These are phyloP conservation scores for Allobates femoralis DNA, from an alignment of 2,797 vertebrate genomes.

Conservation along the genomic window DNA sequence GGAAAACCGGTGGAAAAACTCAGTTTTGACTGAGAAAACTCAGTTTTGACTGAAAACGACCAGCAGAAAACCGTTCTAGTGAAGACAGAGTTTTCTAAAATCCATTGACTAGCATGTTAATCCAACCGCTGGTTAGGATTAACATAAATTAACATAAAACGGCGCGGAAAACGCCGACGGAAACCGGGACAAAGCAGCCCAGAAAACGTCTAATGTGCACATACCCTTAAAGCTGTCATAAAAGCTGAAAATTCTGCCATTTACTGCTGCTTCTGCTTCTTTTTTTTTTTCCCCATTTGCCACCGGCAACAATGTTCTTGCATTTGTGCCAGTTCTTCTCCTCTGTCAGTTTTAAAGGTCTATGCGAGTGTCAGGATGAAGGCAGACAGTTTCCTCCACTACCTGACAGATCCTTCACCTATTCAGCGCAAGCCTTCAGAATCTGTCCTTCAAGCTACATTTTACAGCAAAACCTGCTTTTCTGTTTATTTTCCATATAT, in stretches of 20 bases:
- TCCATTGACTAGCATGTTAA: too few relatives aligned
- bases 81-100: too few relatives aligned
- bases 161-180: too few relatives aligned
- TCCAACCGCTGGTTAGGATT: too few relatives aligned
- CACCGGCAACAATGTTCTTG: conserved; percentile 34
- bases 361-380: conserved; percentile 11
- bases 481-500: not conserved
- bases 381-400: conserved; percentile 16
- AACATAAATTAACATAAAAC: too few relatives aligned
- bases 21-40: too few relatives aligned
- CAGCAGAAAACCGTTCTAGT: too few relatives aligned
- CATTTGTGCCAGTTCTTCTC: conserved; percentile 34
- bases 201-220: too few relatives aligned
- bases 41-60: too few relatives aligned
- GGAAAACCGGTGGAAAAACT: too few relatives aligned
- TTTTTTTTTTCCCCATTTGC: conserved; percentile 18
- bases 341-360: conserved; percentile 41
- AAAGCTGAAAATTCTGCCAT: conserved; percentile 18
- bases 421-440: not conserved
- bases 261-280: conserved; percentile 25
- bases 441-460: not conserved
- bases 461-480: not conserved
- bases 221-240: conserved; percentile 30
- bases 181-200: too few relatives aligned
- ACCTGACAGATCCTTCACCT: conserved; percentile 38